Evolutionary conservation across 2,797 vertebrate species (phyloP).

Genomic region (Helarctos malayanus): DNA sequence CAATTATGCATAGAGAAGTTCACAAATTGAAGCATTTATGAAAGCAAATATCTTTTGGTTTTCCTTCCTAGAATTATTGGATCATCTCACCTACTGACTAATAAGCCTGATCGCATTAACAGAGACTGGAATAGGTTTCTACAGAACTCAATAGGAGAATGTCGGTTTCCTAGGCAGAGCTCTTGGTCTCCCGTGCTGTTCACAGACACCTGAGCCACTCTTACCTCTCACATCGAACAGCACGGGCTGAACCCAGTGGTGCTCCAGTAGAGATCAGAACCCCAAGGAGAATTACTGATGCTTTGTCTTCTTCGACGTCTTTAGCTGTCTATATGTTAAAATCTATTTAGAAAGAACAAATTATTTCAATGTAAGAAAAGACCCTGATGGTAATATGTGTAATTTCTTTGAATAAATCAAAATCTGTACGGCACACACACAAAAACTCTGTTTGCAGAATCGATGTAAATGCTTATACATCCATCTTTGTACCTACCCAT

Average conservation of each 20-base stretch:
- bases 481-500: not conserved
- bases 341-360: conserved; percentile 23
- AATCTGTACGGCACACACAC: not conserved
- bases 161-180: not conserved
- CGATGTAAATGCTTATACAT: not conserved
- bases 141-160: not conserved
- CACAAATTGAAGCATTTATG: conserved; percentile 25
- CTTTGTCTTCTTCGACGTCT: conserved; percentile 12
- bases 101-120: not conserved
- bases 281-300: not conserved
- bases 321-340: conserved; percentile 26
- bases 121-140: not conserved
- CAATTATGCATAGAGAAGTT: not conserved
- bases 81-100: not conserved
- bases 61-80: not conserved
- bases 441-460: not conserved
- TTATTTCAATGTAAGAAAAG: not conserved
- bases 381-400: not conserved
- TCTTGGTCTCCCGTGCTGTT: not conserved
- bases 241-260: not conserved
- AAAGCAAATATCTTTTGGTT: conserved; percentile 15
- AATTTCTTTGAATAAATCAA: conserved; percentile 5
- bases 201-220: not conserved
- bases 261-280: conserved; percentile 32
- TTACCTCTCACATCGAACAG: not conserved